Evolutionary conservation across 2,113 vertebrate species (phyloP), one percentile per base, ranked within the genome.

Genomic region (Prunella himalayana): DNA sequence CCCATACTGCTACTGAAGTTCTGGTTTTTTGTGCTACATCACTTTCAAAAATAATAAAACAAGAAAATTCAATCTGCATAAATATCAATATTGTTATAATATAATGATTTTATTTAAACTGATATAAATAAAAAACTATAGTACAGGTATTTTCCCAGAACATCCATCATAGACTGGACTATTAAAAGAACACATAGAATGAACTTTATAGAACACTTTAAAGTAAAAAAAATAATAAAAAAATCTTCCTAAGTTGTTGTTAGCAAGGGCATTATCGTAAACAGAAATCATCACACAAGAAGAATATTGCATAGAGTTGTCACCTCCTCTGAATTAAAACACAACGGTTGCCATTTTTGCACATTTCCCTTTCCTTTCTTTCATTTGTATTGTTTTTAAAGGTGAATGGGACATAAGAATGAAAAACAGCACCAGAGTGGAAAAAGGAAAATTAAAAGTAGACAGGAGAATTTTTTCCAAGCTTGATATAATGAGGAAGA

Each of bases 171-270:
- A 79, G 24, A 31, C 17, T 30, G 7, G 11, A 44, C 15, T 44
- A 27, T 10, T 63, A 21, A 50, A 33, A 27, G 3, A 13, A 41
- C 16, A 27, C 2, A 56, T 15, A 66, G n/a, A 53, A 15, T 24
- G 4, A 6, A 44, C 8, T 27, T 27, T 7, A 51, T 76, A 53
- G 21, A 45, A 49, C 37, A 37, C 6, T 69, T 54, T 10, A 33
- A 50, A 54, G 17, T 15, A 27, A 78, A 44, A 18, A 3, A 47
- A 37, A 16, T 6, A 37, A 42, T 2, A 47, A 53, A 41, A 17
- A 18, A 6, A 0, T 5, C 6, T 15, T 63, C 13, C 6, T 25
- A 63, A 41, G 9, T 7, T 86, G 2, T 30, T 68, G 11, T 31
- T 68, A 71, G 47, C 8, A 47, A 77, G 10, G 7, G 3, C 8